Percentiles rank a stretch among this genome's conserved stretches.
Conservation (phyloP, 2,797 vertebrate species). For the Gobio occitaniae region DNA sequence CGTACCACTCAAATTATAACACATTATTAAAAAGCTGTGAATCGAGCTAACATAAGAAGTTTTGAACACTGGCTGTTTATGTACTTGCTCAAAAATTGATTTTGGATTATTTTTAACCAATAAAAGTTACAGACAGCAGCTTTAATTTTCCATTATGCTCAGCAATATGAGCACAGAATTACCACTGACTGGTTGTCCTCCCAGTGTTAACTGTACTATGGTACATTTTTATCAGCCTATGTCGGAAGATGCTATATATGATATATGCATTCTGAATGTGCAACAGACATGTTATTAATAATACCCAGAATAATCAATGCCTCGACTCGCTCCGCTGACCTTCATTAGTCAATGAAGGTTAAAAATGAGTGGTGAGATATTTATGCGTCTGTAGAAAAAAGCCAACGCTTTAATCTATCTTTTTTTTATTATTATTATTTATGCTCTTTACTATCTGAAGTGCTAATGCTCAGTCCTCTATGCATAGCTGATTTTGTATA, state of each 20-base stretch:
- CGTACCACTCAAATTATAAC: too few relatives aligned
- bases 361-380: slow-evolving; percentile 43
- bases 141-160: neutral
- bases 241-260: slow-evolving; percentile 18
- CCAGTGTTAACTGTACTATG: neutral
- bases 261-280: slow-evolving; percentile 41
- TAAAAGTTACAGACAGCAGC: too few relatives aligned
- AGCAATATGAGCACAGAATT: neutral
- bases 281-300: slow-evolving; percentile 55
- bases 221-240: slow-evolving; percentile 27
- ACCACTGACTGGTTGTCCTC: neutral
- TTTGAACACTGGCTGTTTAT: too few relatives aligned
- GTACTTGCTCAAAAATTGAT: too few relatives aligned
- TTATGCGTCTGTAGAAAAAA: slow-evolving; percentile 42
- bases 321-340: slow-evolving; percentile 1
- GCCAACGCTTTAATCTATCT: slow-evolving; percentile 25
- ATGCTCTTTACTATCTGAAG: slow-evolving; percentile 38
- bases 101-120: too few relatives aligned
- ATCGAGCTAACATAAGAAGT: too few relatives aligned
- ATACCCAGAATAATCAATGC: slow-evolving; percentile 44
- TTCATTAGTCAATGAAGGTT: slow-evolving; percentile 47
- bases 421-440: neutral
- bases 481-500: slow-evolving; percentile 28
- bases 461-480: slow-evolving; percentile 36
- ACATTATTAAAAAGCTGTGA: too few relatives aligned